Evolutionary conservation across 1,140 invertebrate genomes (phyloP).

Genomic region (Drosophila mojavensis): DNA sequence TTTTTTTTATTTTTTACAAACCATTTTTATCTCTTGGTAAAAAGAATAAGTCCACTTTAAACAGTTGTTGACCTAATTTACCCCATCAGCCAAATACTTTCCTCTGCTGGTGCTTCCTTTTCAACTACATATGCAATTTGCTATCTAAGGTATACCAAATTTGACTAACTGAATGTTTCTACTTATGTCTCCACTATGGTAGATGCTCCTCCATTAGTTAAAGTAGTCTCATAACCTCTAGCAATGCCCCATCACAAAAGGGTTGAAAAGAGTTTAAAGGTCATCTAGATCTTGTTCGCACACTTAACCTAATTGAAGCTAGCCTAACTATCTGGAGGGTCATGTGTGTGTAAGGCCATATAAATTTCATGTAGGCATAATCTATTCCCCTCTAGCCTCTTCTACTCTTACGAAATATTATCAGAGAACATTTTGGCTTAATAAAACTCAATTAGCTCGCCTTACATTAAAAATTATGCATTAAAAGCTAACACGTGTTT

Average conservation of each 20-base stretch:
- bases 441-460: constrained; percentile 18
- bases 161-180: too few species aligned
- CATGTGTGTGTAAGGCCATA: neutral
- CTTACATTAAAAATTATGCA: constrained; percentile 24
- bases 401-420: neutral
- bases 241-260: neutral
- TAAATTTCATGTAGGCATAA: neutral
- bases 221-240: neutral
- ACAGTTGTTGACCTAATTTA: too few species aligned
- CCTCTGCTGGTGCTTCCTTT: too few species aligned
- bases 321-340: too few species aligned
- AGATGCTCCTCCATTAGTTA: neutral
- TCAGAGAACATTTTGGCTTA: neutral
- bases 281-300: neutral
- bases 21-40: too few species aligned
- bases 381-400: neutral
- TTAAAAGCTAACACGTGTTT: constrained; percentile 12
- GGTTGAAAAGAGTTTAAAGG: neutral
- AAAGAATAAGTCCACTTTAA: too few species aligned
- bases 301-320: neutral
- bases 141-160: too few species aligned
- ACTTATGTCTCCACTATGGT: too few species aligned
- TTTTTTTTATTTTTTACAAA: too few species aligned
- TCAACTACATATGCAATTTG: too few species aligned
- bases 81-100: too few species aligned